Percentiles rank a stretch among this genome's conserved stretches.
Conservation (phyloP, 1,140 invertebrate genomes). For the Oppia nitens region DNA sequence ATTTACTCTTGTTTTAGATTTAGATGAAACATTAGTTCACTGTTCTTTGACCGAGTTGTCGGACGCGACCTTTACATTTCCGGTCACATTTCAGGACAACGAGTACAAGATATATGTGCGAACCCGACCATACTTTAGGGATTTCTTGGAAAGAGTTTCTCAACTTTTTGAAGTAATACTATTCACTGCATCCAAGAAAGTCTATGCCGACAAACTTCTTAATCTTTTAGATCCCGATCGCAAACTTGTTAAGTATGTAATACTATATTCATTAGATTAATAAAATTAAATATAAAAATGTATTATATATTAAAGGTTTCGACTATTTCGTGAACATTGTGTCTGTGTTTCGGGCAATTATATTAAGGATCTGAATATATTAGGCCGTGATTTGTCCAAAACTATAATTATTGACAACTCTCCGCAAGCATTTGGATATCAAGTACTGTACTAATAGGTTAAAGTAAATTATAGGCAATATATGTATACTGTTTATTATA, state of each 20-base stretch:
- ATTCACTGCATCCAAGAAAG: slow-evolving; percentile 87
- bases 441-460: slow-evolving; percentile 35
- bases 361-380: slow-evolving; percentile 83
- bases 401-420: slow-evolving; percentile 87
- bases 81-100: slow-evolving; percentile 79
- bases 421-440: slow-evolving; percentile 77
- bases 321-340: slow-evolving; percentile 87
- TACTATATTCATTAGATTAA: not conserved
- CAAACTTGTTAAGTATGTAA: slow-evolving; percentile 64
- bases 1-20: slow-evolving; percentile 73
- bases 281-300: not conserved
- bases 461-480: not conserved
- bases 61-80: slow-evolving; percentile 82
- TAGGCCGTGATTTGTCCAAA: slow-evolving; percentile 77
- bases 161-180: slow-evolving; percentile 83
- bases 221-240: slow-evolving; percentile 79
- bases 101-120: slow-evolving; percentile 70
- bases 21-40: slow-evolving; percentile 90
- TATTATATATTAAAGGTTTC: slow-evolving; percentile 34
- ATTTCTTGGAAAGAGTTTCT: slow-evolving; percentile 80
- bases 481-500: slow-evolving; percentile 27
- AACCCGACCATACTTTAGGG: slow-evolving; percentile 71
- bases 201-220: slow-evolving; percentile 85
- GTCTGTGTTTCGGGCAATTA: slow-evolving; percentile 90
- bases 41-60: slow-evolving; percentile 80